Conservation (phyloP, 2,888 invertebrate species). For the Biston stratarius region DNA sequence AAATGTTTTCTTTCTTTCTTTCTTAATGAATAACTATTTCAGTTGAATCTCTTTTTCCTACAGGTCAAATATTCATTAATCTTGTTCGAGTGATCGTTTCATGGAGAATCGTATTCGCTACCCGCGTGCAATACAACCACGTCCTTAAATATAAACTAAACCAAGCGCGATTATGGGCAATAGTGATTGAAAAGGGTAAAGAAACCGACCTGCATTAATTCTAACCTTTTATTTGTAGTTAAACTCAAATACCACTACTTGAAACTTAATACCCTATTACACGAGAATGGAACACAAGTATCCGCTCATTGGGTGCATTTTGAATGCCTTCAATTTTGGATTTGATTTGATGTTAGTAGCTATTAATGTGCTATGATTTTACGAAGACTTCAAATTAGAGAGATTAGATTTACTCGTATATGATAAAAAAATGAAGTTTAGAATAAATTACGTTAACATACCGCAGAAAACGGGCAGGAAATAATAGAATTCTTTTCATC, state of each 20-base stretch:
- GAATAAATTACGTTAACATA: not conserved
- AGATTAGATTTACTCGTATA: not conserved
- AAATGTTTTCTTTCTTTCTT: no score
- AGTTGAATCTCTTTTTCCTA: no score
- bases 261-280: constrained; percentile 58
- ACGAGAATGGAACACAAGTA: constrained; percentile 49
- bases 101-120: constrained; percentile 23
- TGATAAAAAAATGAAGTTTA: not conserved
- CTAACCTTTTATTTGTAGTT: constrained; percentile 66
- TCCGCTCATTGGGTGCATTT: constrained; percentile 45
- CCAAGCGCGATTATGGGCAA: constrained; percentile 81
- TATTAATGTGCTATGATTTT: constrained; percentile 42
- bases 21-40: no score
- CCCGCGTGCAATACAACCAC: constrained; percentile 44
- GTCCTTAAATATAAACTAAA: constrained; percentile 68
- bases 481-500: not conserved
- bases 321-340: constrained; percentile 41
- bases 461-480: not conserved
- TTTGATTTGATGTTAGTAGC: constrained; percentile 37
- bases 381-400: constrained; percentile 13
- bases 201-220: constrained; percentile 69
- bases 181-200: constrained; percentile 84
- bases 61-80: no score
- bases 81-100: no score
- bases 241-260: constrained; percentile 59